A percentile compares a stretch with the other conserved stretches of the same genome.
Evolutionary conservation across 2,113 vertebrate genomes (phyloP).

Genomic region (Austrofundulus limnaeus): DNA sequence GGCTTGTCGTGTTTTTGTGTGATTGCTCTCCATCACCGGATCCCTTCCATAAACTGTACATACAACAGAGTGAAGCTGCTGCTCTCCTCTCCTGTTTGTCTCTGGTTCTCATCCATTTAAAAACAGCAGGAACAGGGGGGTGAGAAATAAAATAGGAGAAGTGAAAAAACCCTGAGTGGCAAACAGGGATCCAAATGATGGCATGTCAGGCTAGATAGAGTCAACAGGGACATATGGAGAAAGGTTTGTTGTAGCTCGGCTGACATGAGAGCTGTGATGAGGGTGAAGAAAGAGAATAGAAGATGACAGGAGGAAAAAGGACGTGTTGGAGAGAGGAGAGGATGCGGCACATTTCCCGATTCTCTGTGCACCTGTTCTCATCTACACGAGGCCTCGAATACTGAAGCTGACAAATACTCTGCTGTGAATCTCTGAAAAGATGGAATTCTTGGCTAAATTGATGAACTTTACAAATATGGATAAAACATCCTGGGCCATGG

Average conservation of each 20-base stretch:
- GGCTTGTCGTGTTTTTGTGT: slow-evolving; percentile 37
- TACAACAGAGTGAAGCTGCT: slow-evolving; percentile 7
- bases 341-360: slow-evolving; percentile 50
- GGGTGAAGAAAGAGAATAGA: slow-evolving; percentile 59
- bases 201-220: slow-evolving; percentile 37
- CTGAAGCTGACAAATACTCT: slow-evolving; percentile 48
- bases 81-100: slow-evolving; percentile 36
- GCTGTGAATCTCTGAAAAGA: background rate
- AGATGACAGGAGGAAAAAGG: slow-evolving; percentile 55
- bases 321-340: slow-evolving; percentile 38
- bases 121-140: slow-evolving; percentile 1
- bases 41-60: slow-evolving; percentile 12
- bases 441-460: no score
- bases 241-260: slow-evolving; percentile 43
- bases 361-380: slow-evolving; percentile 51
- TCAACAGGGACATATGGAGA: slow-evolving; percentile 26
- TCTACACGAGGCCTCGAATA: slow-evolving; percentile 45
- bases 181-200: slow-evolving; percentile 30
- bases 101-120: background rate
- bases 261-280: slow-evolving; percentile 31
- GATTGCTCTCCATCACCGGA: slow-evolving; percentile 32
- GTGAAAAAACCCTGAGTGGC: background rate
- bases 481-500: no score
- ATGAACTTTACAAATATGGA: no score
- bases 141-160: slow-evolving; percentile 13